Evolutionary conservation across 2,888 invertebrate genomes (phyloP).

Genomic region (Plagodis dolabraria): DNA sequence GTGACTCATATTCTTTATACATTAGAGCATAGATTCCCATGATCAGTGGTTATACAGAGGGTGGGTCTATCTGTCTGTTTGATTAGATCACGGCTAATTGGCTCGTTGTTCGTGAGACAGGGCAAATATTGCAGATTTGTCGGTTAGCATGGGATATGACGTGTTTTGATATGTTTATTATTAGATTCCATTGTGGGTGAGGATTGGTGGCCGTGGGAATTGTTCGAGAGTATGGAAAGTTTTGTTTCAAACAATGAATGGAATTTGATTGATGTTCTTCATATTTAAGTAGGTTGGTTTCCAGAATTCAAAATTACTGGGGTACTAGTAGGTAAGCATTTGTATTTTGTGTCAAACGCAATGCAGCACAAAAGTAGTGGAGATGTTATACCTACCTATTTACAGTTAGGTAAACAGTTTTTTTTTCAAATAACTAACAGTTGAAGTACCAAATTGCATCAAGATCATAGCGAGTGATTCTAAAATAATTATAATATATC

Average conservation of each 20-base stretch:
- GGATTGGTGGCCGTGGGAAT: slow-evolving; percentile 55
- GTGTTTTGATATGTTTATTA: slow-evolving; percentile 68
- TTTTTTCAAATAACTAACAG: too few species aligned
- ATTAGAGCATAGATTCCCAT: slow-evolving; percentile 23
- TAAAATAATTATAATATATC: too few species aligned
- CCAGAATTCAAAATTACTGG: too few species aligned
- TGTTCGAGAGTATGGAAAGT: slow-evolving; percentile 17
- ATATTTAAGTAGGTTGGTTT: too few species aligned
- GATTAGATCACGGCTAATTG: slow-evolving; percentile 60
- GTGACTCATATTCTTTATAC: not conserved
- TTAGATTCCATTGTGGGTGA: slow-evolving; percentile 34
- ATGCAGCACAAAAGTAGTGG: too few species aligned
- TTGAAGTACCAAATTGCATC: too few species aligned
- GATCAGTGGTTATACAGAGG: slow-evolving; percentile 25
- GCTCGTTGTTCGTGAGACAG: slow-evolving; percentile 61
- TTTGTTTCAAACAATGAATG: not conserved
- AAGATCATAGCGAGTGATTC: too few species aligned
- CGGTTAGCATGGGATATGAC: slow-evolving; percentile 51
- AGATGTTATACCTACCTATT: too few species aligned
- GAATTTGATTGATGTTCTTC: too few species aligned
- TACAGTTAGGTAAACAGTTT: too few species aligned
- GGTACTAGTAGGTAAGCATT: too few species aligned
- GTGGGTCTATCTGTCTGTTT: slow-evolving; percentile 32
- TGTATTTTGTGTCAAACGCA: too few species aligned
- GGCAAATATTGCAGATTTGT: slow-evolving; percentile 56